These are phyloP conservation scores for Malurus melanocephalus DNA, from an alignment of 2,113 vertebrate species.

Conservation along the genomic window DNA sequence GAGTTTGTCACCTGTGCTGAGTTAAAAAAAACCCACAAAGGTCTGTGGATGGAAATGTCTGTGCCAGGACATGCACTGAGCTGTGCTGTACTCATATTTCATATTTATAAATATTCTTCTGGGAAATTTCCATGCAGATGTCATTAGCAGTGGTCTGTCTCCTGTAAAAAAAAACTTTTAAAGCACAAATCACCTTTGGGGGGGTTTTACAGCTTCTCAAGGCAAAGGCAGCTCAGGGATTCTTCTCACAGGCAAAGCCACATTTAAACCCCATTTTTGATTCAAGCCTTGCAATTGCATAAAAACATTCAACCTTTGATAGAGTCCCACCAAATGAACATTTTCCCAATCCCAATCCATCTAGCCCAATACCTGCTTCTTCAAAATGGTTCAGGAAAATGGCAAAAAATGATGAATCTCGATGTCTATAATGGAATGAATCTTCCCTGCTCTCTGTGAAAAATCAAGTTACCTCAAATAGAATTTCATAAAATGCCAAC, in stretches of 20 bases:
- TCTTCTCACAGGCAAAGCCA: not conserved
- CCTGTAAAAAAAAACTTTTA: constrained; percentile 46
- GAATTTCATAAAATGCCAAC: not conserved
- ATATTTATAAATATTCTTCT: constrained; percentile 44
- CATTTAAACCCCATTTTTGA: not conserved
- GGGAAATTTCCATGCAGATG: constrained; percentile 47
- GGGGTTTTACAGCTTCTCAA: not conserved
- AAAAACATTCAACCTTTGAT: not conserved
- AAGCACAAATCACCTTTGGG: constrained; percentile 27
- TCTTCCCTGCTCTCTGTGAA: not conserved
- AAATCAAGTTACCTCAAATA: not conserved
- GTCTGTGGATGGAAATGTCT: not conserved
- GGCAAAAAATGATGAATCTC: not conserved
- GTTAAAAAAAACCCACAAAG: constrained; percentile 26
- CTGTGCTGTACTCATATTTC: not conserved
- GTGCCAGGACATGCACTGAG: not conserved
- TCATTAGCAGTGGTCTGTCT: constrained; percentile 29
- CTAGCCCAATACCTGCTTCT: not conserved
- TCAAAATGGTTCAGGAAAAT: not conserved
- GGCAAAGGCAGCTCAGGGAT: constrained; percentile 27
- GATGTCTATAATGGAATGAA: not conserved
- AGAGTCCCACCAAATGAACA: not conserved
- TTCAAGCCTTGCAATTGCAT: not conserved
- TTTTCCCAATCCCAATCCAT: not conserved
- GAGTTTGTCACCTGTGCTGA: constrained; percentile 26